Conservation (phyloP, 2,797 vertebrate species). For the Jordanella pulchra region DNA sequence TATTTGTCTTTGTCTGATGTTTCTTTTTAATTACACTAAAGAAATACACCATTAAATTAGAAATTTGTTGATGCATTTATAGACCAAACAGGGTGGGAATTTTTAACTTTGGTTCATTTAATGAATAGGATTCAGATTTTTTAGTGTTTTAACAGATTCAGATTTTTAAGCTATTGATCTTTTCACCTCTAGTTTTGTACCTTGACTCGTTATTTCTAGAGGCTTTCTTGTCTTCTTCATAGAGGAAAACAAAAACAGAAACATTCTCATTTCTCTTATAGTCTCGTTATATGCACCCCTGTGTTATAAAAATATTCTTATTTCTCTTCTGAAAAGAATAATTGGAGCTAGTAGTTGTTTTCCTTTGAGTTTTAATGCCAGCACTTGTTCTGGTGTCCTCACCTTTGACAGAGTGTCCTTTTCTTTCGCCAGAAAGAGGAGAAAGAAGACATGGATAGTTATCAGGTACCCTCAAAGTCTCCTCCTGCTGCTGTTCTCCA, state of each 20-base stretch:
- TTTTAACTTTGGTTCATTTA: not conserved
- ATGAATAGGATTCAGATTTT: not conserved
- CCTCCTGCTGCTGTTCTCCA: constrained; percentile 74
- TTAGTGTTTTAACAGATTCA: not conserved
- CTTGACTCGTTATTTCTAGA: constrained; percentile 23
- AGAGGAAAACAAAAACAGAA: not conserved
- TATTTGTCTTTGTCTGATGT: not conserved
- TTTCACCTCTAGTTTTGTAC: constrained; percentile 32
- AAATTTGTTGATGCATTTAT: not conserved
- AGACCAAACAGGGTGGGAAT: not conserved
- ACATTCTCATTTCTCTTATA: not conserved
- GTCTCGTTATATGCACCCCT: not conserved
- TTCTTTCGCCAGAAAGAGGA: constrained; percentile 94
- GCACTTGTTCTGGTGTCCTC: constrained; percentile 53
- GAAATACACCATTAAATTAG: not conserved
- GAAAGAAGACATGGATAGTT: constrained; percentile 99
- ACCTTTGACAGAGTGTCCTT: constrained; percentile 88
- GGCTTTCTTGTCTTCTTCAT: constrained; percentile 1
- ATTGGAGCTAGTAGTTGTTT: not conserved
- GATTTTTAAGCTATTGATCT: not conserved
- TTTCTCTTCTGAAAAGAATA: too few species aligned
- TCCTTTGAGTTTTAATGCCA: constrained; percentile 27
- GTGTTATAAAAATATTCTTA: not conserved
- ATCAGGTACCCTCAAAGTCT: constrained; percentile 91
- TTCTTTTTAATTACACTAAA: not conserved